These are phyloP conservation scores for Peribatodes rhomboidaria DNA, from an alignment of 2,888 invertebrate genomes.

Conservation along the genomic window DNA sequence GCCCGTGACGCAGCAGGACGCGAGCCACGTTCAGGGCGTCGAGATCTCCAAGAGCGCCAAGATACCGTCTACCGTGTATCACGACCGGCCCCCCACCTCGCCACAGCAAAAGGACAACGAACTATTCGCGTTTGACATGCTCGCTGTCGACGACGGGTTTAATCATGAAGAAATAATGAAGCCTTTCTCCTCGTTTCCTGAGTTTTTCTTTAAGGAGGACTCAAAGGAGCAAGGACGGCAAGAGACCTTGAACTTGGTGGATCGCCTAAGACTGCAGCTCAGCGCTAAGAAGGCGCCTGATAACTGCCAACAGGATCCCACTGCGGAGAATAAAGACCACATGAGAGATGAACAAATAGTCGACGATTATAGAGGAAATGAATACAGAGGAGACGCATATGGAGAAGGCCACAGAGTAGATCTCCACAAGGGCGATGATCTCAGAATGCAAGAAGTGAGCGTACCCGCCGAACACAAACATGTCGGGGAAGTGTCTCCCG, in stretches of 20 bases:
- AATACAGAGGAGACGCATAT: slow-evolving; percentile 7
- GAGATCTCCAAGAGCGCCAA: slow-evolving; percentile 82
- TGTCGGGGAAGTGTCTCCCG: slow-evolving; percentile 47
- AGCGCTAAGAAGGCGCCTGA: slow-evolving; percentile 88
- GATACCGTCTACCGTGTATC: slow-evolving; percentile 76
- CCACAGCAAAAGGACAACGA: slow-evolving; percentile 89
- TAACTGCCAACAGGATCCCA: slow-evolving; percentile 74
- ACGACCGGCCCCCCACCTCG: slow-evolving; percentile 90
- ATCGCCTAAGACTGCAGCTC: slow-evolving; percentile 92
- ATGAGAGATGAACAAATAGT: slow-evolving; percentile 51
- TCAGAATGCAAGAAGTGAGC: slow-evolving; percentile 39
- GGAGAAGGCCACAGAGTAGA: slow-evolving; percentile 2
- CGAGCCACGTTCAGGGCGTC: slow-evolving; percentile 78
- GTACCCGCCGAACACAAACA: slow-evolving; percentile 53
- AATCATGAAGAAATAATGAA: slow-evolving; percentile 89
- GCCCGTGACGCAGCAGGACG: slow-evolving; percentile 74
- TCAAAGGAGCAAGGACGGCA: slow-evolving; percentile 92
- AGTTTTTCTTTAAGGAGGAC: slow-evolving; percentile 91
- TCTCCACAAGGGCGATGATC: not conserved
- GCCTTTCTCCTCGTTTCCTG: slow-evolving; percentile 89
- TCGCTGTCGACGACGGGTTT: slow-evolving; percentile 89
- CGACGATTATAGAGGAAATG: not conserved
- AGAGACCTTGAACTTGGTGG: slow-evolving; percentile 94
- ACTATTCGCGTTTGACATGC: slow-evolving; percentile 88
- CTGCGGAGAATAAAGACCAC: slow-evolving; percentile 62